Evolutionary conservation across 1,140 invertebrate genomes (phyloP), one percentile per base, ranked within the genome.

Genomic region (Leptinotarsa undecemlineata): DNA sequence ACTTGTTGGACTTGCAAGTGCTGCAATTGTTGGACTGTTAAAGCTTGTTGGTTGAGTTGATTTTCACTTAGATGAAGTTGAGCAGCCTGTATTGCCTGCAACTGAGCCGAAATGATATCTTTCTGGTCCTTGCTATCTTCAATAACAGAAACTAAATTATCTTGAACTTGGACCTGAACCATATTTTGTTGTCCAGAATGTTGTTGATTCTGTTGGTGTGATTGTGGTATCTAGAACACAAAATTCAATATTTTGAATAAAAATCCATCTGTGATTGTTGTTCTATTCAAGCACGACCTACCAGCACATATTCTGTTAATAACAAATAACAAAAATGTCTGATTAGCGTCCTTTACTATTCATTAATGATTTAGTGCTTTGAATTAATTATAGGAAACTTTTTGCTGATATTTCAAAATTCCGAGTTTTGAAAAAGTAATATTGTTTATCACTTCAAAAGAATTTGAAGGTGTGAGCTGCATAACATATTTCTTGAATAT

Each of bases 161-260:
- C 84, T 69, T 85, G 84, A 14, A 85, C 84, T 76, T 85, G 84
- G 15, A 85, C 84, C 72, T 85, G 84, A 6, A 85, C 84, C 77
- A 85, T 80, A 74, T 82, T 84, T 69, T 83, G 80, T 67, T 76
- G 61, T 48, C 67, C 60, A 42, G 72, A 48, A 21, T 80, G 77
- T 57, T 74, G 70, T 57, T 80, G 76, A 73, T 74, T 76, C 64
- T 73, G 78, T 42, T 42, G 33, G 76, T 86, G 84, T 17, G 86
- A 85, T 63, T 86, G 85, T 76, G 86, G 84, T 26, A 86, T 85
- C 68, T 86, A 83, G 57, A 78, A 75, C 20, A 48, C 5, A 17
- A 75, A 14, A 48, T 33, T 33, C 2, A 42, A 11, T 42, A 42
- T 42, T 42, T 0, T 11, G 33, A 42, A 42, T 42, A 1, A 42